These are phyloP conservation scores for Boleophthalmus pectinirostris DNA, from an alignment of 2,113 vertebrate species.

Conservation along the genomic window DNA sequence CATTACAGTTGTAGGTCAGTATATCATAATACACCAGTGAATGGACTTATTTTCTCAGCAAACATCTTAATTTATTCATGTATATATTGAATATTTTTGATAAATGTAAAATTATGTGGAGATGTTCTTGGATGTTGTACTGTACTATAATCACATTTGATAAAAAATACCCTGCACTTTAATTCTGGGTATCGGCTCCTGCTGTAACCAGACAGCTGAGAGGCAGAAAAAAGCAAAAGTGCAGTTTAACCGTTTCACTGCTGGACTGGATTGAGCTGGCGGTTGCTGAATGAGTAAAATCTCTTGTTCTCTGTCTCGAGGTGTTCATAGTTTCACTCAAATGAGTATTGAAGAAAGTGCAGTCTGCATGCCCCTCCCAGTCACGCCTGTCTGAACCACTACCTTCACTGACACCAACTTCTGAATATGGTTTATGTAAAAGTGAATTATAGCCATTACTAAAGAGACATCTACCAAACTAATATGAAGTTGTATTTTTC, in stretches of 20 bases:
- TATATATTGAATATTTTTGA: not conserved
- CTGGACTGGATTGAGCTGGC: conserved; percentile 70
- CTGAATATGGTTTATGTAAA: not conserved
- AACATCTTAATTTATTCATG: not conserved
- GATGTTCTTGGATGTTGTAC: not conserved
- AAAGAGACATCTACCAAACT: not conserved
- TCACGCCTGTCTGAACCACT: conserved; percentile 58
- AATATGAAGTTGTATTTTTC: not conserved
- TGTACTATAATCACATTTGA: not conserved
- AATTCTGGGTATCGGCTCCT: conserved; percentile 58
- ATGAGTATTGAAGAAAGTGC: conserved; percentile 54
- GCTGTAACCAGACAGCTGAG: conserved; percentile 60
- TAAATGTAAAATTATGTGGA: not conserved
- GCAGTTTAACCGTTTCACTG: conserved; percentile 81
- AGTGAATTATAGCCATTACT: not conserved
- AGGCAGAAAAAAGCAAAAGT: conserved; percentile 64
- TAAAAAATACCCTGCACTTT: conserved; percentile 51
- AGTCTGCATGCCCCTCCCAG: conserved; percentile 49
- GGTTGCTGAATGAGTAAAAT: conserved; percentile 77
- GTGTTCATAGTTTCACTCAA: conserved; percentile 61
- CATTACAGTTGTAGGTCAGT: no score
- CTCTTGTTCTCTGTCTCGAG: conserved; percentile 51
- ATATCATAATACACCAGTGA: no score
- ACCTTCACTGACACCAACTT: conserved; percentile 38
- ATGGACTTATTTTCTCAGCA: no score